These are phyloP conservation scores for Dolichopus griseipennis DNA, from an alignment of 2,888 invertebrate genomes.

Conservation along the genomic window DNA sequence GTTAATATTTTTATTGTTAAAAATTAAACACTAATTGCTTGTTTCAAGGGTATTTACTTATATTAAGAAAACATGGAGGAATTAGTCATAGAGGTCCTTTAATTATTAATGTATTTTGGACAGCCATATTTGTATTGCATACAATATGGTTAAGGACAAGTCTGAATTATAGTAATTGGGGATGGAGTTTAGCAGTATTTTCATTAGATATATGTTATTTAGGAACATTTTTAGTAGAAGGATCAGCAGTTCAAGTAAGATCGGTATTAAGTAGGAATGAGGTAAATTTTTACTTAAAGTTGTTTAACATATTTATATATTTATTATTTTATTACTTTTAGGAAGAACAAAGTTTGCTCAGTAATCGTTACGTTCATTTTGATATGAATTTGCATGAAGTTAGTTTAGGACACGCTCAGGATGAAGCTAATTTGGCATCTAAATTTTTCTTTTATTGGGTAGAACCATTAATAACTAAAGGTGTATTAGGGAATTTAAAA, in stretches of 20 bases:
- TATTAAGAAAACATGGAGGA: constrained; percentile 55
- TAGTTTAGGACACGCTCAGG: constrained; percentile 74
- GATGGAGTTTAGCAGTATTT: constrained; percentile 54
- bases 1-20: constrained; percentile 18
- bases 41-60: constrained; percentile 45
- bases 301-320: constrained; percentile 25
- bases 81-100: constrained; percentile 67
- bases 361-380: constrained; percentile 53
- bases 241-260: constrained; percentile 43
- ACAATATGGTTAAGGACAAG: constrained; percentile 61
- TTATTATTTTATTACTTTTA: constrained; percentile 27
- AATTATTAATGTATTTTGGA: constrained; percentile 58
- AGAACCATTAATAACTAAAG: constrained; percentile 72
- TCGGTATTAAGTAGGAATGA: constrained; percentile 36
- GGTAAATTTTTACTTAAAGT: constrained; percentile 24
- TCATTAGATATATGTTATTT: constrained; percentile 60
- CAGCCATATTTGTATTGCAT: constrained; percentile 56
- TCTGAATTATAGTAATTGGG: constrained; percentile 47
- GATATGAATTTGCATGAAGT: constrained; percentile 58
- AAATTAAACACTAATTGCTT: background rate
- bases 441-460: constrained; percentile 83
- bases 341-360: constrained; percentile 56
- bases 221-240: constrained; percentile 59
- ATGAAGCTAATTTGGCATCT: constrained; percentile 59
- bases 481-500: constrained; percentile 59